Evolutionary conservation across 1,140 invertebrate genomes (phyloP), one percentile per base, ranked within the genome.

Genomic region (Drosophila bipectinata): DNA sequence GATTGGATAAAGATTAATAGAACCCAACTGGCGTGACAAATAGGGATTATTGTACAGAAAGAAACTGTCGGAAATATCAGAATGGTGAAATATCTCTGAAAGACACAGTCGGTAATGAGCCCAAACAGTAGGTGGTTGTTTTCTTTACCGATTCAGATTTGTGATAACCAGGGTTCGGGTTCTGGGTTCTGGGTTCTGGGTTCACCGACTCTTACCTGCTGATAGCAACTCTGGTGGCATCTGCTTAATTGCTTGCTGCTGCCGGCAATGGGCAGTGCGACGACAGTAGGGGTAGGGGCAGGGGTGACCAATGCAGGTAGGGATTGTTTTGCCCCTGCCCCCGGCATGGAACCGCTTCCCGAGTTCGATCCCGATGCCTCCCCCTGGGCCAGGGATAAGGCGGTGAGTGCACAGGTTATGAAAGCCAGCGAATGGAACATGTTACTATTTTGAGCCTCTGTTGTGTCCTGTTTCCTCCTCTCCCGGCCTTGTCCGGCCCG

Each of bases 221-320:
- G 82, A 88, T 87, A 76, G 71, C 82, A 87, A 61, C 82, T 87
- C 82, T 82, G 82, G 68, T 75, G 83, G 83, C 82, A 87, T 87
- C 83, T 87, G 71, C 51, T 82, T 49, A 87, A 54, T 66, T 85
- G 82, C 52, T 85, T 85, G 78, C 47, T 77, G 59, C 56, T 62
- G 47, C 60, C 15, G 63, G 18, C 24, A 28, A 32, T 18, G 24
- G 57, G 12, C 10, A 48, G 44, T 21, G 74, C 44, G 21, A 48
- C 26, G 52, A 30, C 61, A 47, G 72, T 24, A 18, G 48, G 18
- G 41, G 47, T 47, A 18, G 37, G 52, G 14, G 21, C 34, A 32
- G 49, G 44, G 28, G 53, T 37, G 24, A 52, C 58, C 10, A 48
- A 26, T 10, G 32, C 68, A 32, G 41, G 14, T 15, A 18, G 41